Evolutionary conservation across 2,888 invertebrate species (phyloP).

Genomic region (Seira ritae): DNA sequence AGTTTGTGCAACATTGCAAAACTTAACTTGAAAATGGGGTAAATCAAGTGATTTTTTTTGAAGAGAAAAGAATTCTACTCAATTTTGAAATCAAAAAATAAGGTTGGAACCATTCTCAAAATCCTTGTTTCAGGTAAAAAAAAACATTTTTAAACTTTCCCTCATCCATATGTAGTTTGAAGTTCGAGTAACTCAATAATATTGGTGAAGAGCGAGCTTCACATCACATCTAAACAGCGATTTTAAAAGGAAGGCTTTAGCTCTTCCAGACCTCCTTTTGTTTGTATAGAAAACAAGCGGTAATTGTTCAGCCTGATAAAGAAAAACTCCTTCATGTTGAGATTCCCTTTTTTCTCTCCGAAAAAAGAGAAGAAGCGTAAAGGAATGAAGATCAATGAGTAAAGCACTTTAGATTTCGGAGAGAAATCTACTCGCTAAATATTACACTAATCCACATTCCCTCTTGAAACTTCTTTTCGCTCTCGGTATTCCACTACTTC

Average conservation of each 20-base stretch:
- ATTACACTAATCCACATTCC: conserved; percentile 21
- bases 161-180: not conserved
- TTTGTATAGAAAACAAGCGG: conserved; percentile 17
- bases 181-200: no score
- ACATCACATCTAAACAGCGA: not conserved
- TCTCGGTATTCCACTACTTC: not conserved
- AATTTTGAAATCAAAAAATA: not conserved
- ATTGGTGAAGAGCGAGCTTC: not conserved
- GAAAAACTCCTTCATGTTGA: conserved; percentile 6
- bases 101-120: not conserved
- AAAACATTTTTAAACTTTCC: not conserved
- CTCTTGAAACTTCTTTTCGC: not conserved
- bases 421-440: conserved; percentile 17
- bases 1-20: conserved; percentile 18
- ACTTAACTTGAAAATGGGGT: not conserved
- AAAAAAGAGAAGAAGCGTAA: conserved; percentile 14
- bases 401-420: conserved; percentile 9
- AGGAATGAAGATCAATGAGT: conserved; percentile 23
- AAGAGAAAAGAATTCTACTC: not conserved
- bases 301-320: conserved; percentile 14
- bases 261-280: not conserved
- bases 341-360: not conserved
- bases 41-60: not conserved
- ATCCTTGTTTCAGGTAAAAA: not conserved
- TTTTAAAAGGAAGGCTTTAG: conserved; percentile 6